Conservation (phyloP, 1,140 invertebrate species). For the Holcopasites calliopsidis region DNA sequence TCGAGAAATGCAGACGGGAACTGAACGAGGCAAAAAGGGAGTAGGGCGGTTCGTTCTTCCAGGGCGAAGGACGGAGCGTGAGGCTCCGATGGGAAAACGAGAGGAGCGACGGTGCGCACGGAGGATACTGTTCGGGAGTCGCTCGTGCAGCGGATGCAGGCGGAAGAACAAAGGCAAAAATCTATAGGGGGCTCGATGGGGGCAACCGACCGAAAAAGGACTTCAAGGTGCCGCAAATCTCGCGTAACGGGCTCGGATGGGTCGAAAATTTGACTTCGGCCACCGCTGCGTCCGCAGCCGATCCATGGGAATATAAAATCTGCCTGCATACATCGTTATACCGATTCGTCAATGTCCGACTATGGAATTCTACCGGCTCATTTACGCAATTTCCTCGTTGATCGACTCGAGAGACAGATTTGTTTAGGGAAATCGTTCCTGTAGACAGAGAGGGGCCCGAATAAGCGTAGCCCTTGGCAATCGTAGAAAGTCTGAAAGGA, state of each 20-base stretch:
- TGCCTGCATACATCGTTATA: too few relatives aligned
- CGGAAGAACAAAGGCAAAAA: slow-evolving; percentile 28
- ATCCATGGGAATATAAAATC: not conserved
- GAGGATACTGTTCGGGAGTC: not conserved
- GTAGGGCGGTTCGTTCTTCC: not conserved
- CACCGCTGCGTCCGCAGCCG: not conserved
- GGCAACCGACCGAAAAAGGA: slow-evolving; percentile 26
- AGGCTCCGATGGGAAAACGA: slow-evolving; percentile 5
- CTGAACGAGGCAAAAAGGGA: slow-evolving; percentile 30
- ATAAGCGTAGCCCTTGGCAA: too few relatives aligned
- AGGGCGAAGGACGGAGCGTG: not conserved
- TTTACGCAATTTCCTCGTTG: not conserved
- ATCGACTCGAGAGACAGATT: too few relatives aligned
- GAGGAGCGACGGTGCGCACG: not conserved
- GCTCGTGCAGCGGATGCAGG: not conserved
- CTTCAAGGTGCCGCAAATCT: slow-evolving; percentile 25
- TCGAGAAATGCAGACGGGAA: slow-evolving; percentile 53
- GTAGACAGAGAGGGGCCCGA: too few relatives aligned
- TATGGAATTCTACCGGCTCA: not conserved
- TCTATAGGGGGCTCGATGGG: not conserved
- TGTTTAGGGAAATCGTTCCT: too few relatives aligned
- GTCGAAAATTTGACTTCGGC: slow-evolving; percentile 17
- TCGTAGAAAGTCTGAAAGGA: not conserved
- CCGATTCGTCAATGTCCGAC: too few relatives aligned
- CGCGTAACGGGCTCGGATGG: slow-evolving; percentile 27